phyloP scores from a whole-genome alignment of 2,888 invertebrate genomes.

The Cantharis rufa region DNA sequence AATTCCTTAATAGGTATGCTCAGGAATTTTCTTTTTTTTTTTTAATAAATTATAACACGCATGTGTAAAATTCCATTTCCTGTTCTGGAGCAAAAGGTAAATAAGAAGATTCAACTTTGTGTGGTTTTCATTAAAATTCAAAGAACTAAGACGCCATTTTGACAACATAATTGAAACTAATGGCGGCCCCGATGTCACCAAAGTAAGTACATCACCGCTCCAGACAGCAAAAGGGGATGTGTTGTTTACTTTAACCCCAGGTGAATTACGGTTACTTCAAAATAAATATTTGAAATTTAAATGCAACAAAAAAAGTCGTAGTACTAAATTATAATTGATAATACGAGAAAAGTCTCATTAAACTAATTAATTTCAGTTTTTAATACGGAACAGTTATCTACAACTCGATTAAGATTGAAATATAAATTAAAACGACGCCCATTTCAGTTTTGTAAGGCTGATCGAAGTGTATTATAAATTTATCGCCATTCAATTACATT shows the following conservation, averaged over 20 bases:
- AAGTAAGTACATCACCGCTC: constrained; percentile 47
- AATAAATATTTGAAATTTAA: not conserved
- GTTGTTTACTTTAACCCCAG: not conserved
- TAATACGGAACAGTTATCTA: too few relatives aligned
- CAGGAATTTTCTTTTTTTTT: not conserved
- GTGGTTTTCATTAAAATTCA: constrained; percentile 29
- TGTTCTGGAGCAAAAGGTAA: not conserved
- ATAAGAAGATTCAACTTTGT: not conserved
- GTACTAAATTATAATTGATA: not conserved
- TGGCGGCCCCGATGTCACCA: constrained; percentile 50
- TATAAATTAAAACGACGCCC: not conserved
- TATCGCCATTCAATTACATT: not conserved
- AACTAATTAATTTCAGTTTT: too few relatives aligned
- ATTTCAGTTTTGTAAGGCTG: not conserved
- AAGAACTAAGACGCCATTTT: constrained; percentile 44
- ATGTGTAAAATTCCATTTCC: not conserved
- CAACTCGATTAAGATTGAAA: not conserved
- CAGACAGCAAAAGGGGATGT: constrained; percentile 42
- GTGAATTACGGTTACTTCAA: constrained; percentile 37
- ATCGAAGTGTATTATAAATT: not conserved
- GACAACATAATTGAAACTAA: constrained; percentile 52
- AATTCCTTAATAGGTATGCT: not conserved
- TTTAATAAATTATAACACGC: not conserved
- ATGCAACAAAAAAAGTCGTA: not conserved
- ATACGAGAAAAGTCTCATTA: not conserved